phyloP scores from a whole-genome alignment of 2,888 invertebrate genomes.

The Choristoneura rosaceana region DNA sequence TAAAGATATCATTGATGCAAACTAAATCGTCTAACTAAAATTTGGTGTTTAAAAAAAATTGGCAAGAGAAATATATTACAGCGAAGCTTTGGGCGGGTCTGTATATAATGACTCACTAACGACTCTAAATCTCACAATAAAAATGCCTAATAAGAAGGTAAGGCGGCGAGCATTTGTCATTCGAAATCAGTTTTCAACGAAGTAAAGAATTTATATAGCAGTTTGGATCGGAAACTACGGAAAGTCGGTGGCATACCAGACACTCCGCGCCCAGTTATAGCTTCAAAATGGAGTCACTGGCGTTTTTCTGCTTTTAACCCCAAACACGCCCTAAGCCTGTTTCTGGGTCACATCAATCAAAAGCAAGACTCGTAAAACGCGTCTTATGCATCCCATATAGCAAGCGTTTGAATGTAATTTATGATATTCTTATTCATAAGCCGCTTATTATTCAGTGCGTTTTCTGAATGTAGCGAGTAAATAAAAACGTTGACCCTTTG shows the following conservation, averaged over 20 bases:
- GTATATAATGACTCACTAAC: too few species aligned
- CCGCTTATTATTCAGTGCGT: conserved; percentile 19
- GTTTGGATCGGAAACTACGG: not conserved
- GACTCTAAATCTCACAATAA: not conserved
- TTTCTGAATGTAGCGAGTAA: not conserved
- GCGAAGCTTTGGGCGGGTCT: too few species aligned
- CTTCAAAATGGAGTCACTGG: conserved; percentile 10
- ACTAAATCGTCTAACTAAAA: too few species aligned
- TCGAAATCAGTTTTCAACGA: not conserved
- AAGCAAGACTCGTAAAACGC: conserved; percentile 12
- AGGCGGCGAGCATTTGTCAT: not conserved
- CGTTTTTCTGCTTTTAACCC: conserved; percentile 1
- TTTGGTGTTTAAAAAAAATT: too few species aligned
- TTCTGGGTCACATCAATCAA: conserved; percentile 30
- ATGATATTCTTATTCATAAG: conserved; percentile 33
- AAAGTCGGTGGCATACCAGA: not conserved
- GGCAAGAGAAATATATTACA: too few species aligned
- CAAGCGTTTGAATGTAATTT: conserved; percentile 21
- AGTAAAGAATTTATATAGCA: not conserved
- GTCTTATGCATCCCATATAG: conserved; percentile 29
- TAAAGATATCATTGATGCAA: too few species aligned
- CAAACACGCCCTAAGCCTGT: not conserved
- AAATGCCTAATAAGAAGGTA: not conserved
- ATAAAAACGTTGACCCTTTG: not conserved
- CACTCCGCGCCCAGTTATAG: not conserved